A percentile compares a stretch with the other conserved stretches of the same genome.
Evolutionary conservation across 2,888 invertebrate genomes (phyloP).

Genomic region (Mylabris sibirica): DNA sequence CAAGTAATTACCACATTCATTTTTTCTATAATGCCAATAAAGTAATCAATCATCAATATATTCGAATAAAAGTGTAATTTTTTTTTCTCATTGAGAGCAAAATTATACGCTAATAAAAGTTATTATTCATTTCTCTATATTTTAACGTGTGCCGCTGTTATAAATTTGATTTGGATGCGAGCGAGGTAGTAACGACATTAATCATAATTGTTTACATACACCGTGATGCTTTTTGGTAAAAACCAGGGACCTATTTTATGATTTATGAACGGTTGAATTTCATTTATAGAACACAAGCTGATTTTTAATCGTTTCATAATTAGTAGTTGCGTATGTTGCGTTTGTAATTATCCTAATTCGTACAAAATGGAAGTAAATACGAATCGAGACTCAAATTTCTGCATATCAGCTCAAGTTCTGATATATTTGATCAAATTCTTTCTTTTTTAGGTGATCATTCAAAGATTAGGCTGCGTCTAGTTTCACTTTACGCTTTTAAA

Average conservation of each 20-base stretch:
- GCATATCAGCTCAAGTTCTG: no score
- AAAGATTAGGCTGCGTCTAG: no score
- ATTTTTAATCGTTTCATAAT: constrained; percentile 1
- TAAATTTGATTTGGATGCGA: constrained; percentile 8
- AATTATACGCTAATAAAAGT: background rate
- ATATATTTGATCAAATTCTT: no score
- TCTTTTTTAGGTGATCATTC: no score
- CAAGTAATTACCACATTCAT: background rate
- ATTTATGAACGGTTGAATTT: constrained; percentile 10
- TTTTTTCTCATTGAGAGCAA: background rate
- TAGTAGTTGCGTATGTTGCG: background rate
- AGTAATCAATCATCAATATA: background rate
- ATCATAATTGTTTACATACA: constrained; percentile 14
- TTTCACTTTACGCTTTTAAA: no score
- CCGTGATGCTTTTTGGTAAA: constrained; percentile 9
- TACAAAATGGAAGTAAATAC: background rate
- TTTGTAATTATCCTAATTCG: background rate
- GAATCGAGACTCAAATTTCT: background rate
- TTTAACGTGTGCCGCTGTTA: background rate
- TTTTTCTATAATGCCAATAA: background rate
- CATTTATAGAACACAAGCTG: background rate
- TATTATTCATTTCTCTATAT: background rate
- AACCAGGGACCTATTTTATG: background rate
- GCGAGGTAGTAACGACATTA: constrained; percentile 1
- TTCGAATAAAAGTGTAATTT: background rate